Conservation (phyloP, 2,888 invertebrate species). For the Blastobasis lacticolella region DNA sequence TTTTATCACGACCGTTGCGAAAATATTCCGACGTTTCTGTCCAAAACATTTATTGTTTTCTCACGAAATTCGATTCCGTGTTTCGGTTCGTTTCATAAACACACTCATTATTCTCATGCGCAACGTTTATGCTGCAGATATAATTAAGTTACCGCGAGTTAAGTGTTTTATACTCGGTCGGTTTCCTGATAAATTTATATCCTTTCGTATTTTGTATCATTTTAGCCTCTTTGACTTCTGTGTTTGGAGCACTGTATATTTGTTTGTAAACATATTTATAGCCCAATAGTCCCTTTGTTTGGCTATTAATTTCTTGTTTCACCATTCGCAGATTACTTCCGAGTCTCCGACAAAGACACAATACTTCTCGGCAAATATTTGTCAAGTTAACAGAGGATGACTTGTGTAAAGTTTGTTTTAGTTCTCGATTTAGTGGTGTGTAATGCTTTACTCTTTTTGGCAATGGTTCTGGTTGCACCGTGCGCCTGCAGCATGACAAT, state of each 20-base stretch:
- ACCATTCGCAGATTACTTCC: not conserved
- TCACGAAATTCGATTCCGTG: slow-evolving; percentile 27
- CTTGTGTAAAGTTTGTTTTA: slow-evolving; percentile 1
- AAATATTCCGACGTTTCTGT: not conserved
- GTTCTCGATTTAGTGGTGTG: not conserved
- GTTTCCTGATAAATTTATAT: not conserved
- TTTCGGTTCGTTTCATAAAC: slow-evolving; percentile 16
- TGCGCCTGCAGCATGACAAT: slow-evolving; percentile 24
- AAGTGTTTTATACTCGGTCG: not conserved
- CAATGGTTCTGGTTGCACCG: slow-evolving; percentile 8
- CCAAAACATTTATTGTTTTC: slow-evolving; percentile 22
- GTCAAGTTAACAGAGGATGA: too few relatives aligned
- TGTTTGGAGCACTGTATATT: not conserved
- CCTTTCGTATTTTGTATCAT: not conserved
- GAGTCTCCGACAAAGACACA: too few relatives aligned
- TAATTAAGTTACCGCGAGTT: not conserved
- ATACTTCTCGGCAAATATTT: too few relatives aligned
- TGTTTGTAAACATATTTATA: not conserved
- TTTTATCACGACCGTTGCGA: not conserved
- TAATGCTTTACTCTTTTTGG: slow-evolving; percentile 5
- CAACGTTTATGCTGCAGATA: not conserved
- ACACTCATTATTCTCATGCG: not conserved
- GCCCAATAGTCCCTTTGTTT: too few relatives aligned
- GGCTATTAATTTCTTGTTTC: not conserved
- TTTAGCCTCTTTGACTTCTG: too few relatives aligned